Conservation (phyloP, 2,888 invertebrate genomes). For the Tetranychus truncatus region DNA sequence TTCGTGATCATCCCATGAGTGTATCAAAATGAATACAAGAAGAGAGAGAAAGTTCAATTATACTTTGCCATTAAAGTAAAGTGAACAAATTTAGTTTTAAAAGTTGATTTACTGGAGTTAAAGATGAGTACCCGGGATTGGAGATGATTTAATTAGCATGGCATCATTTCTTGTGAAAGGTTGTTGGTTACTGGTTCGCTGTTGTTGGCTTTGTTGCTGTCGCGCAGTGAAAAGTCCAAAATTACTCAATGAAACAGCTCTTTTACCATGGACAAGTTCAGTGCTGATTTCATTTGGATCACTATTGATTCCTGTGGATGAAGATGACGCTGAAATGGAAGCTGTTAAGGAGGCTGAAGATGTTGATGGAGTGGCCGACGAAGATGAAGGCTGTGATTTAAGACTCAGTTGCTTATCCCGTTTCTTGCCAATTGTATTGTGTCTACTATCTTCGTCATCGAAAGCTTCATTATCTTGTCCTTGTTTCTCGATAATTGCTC, state of each 20-base stretch:
- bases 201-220: neutral
- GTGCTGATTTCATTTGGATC: slow-evolving; percentile 21
- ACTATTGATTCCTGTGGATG: neutral
- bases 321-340: neutral
- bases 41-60: neutral
- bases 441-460: neutral
- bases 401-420: neutral
- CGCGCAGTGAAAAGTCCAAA: slow-evolving; percentile 24
- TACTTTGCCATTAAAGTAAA: neutral
- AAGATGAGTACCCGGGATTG: neutral
- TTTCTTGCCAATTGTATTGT: neutral
- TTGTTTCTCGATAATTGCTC: neutral
- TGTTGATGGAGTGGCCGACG: neutral
- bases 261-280: slow-evolving; percentile 27
- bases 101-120: neutral
- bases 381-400: neutral
- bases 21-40: neutral
- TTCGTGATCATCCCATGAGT: too few species aligned
- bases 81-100: neutral
- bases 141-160: neutral
- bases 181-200: neutral
- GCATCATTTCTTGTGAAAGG: neutral
- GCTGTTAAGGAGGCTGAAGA: neutral
- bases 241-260: slow-evolving; percentile 27
- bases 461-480: slow-evolving; percentile 5